Percentiles rank a stretch among this genome's conserved stretches.
These are phyloP conservation scores for Theristicus caerulescens DNA, from an alignment of 2,113 vertebrate species.

Conservation along the genomic window DNA sequence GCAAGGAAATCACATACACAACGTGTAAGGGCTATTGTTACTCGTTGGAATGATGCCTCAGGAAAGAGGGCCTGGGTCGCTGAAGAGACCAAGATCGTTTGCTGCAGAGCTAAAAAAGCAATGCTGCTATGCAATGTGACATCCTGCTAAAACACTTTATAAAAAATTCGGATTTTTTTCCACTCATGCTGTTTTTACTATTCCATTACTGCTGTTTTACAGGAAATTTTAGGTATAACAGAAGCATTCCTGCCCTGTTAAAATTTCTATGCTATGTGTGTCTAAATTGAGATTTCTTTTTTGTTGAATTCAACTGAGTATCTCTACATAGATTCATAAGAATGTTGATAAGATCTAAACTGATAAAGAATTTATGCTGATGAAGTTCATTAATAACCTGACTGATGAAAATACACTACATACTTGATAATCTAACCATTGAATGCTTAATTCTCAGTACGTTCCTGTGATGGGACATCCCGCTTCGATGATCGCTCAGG, in stretches of 20 bases:
- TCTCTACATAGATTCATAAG: neutral
- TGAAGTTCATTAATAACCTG: neutral
- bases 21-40: fast-evolving
- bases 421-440: neutral
- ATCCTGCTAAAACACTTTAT: fast-evolving
- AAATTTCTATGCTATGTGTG: fast-evolving
- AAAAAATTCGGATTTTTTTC: neutral
- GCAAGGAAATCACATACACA: fast-evolving
- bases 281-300: neutral
- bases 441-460: neutral
- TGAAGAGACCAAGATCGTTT: fast-evolving
- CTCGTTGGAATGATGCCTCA: fast-evolving
- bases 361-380: neutral
- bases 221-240: neutral
- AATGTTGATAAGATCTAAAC: neutral
- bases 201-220: neutral
- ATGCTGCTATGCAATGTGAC: fast-evolving
- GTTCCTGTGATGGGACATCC: neutral
- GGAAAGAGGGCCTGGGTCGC: neutral
- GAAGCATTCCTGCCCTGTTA: neutral
- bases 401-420: fast-evolving
- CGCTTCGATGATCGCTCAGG: no score
- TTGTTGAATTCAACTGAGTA: neutral
- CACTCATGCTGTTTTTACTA: fast-evolving
- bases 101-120: neutral